A percentile compares a stretch with the other conserved stretches of the same genome.
These are phyloP conservation scores for Caerostris extrusa DNA, from an alignment of 1,140 invertebrate species.

Conservation along the genomic window DNA sequence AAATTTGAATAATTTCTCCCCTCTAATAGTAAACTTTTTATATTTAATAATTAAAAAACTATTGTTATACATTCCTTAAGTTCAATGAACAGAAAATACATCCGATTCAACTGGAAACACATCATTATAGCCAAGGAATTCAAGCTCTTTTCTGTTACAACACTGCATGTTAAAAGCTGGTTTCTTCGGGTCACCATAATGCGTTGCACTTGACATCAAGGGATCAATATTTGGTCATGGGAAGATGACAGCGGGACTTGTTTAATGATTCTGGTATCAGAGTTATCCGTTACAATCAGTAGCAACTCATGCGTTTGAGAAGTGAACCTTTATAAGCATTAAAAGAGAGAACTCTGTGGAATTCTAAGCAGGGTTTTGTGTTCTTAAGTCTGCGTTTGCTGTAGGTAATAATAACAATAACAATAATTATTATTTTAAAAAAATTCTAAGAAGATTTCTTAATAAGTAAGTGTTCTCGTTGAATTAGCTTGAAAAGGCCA, in stretches of 20 bases:
- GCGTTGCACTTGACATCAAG: constrained; percentile 25
- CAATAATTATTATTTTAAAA: too few relatives aligned
- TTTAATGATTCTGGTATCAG: constrained; percentile 19
- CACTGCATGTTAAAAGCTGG: constrained; percentile 39
- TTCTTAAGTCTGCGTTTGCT: neutral
- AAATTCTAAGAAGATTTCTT: too few relatives aligned
- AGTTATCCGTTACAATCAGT: constrained; percentile 46
- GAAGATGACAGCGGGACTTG: constrained; percentile 29
- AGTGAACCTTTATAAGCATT: constrained; percentile 4
- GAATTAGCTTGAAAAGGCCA: too few relatives aligned
- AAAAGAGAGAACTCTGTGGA: neutral
- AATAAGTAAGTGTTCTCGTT: too few relatives aligned
- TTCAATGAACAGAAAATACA: neutral
- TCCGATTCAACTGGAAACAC: neutral
- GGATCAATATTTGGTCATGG: constrained; percentile 57
- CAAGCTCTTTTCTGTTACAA: constrained; percentile 30
- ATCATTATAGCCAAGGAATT: neutral
- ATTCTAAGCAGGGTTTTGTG: neutral
- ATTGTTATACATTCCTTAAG: too few relatives aligned
- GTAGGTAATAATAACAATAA: neutral
- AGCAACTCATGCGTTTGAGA: constrained; percentile 50
- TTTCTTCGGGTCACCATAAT: constrained; percentile 40
- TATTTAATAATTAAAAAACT: too few relatives aligned
- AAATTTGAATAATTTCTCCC: too few relatives aligned
- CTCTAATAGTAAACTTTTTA: too few relatives aligned